Base-by-base conservation (phyloP, 1,140 invertebrate genomes). In the Trypoxylus dichotomus region DNA sequence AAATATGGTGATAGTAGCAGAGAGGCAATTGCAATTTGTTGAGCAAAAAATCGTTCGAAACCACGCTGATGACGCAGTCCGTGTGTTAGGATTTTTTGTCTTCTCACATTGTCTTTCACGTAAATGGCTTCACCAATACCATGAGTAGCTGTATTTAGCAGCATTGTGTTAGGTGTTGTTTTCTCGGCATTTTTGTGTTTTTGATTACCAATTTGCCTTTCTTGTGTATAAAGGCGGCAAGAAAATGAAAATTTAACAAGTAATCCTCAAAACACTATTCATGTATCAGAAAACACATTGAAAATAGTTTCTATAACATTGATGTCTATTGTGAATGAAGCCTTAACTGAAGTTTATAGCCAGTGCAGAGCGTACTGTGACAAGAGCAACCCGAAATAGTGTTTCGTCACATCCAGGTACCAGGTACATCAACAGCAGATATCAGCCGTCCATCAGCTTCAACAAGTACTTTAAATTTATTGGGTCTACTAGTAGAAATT, bases 401-500 rank as follows among this genome's bases (percentile, higher is more conserved):
- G 79, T 83, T 85, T 82, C 85, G n/a, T 85, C 71, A 58, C 41
- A 75, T 37, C n/a, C 60, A 13, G n/a, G 19, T 24, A 79, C n/a
- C 81, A 63, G 85, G 84, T 68, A 86, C 85, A 76, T 86, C 88
- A n/a, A n/a, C n/a, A 75, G 86, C 87, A 89, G 78, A 86, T 86
- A 79, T 88, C 88, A 32, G 87, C 87, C 78, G 86, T 88, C 74
- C 82, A 88, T 71, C 85, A 87, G 78, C 81, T 86, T 25, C 87
- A 85, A 74, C 82, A 88, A 86, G 15, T 83, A 73, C 79, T 54
- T 80, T 82, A 79, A 75, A 88, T 84, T 85, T 95, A 32, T 84
- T 95, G 58, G 91, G 95, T 85, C 86, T 96, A 81, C 95, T 94
- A 3, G 88, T 90, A 78, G 95, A 96, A 89, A 88, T 96, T 77